Evolutionary conservation across 2,797 vertebrate species (phyloP), one percentile per base, ranked within the genome.

Genomic region (Helostoma temminkii): DNA sequence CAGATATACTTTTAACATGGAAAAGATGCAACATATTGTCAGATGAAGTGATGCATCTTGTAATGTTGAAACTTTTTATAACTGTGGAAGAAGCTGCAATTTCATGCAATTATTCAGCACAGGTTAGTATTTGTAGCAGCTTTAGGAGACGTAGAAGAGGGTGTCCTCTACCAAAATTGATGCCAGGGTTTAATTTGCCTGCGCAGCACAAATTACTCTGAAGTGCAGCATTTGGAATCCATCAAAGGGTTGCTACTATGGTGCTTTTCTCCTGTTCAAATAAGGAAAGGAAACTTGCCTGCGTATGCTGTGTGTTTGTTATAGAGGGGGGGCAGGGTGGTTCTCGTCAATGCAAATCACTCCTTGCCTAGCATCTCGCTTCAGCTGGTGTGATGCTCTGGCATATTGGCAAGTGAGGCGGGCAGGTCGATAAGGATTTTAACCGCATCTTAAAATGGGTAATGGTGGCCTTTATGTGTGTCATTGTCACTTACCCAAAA

Each of bases 401-500:
- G 84, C 75, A 79, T 88, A 91, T 92, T 92, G 90, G 89, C 91
- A 91, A 91, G 75, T 85, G 89, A 86, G 81, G 82, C 83, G 43
- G 87, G 73, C 30, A n/a, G 90, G 87, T 93, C 91, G 89, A 93
- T 92, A 82, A 86, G 85, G 90, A 92, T 91, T 93, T 92, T 90
- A 89, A 85, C 88, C 79, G 87, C 86, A 89, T 90, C 88, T 93
- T 91, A 93, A 93, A 93, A 88, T 57, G 81, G 85, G 86, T 92
- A 92, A 94, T 88, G 89, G 88, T 87, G 90, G 90, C 89, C 92
- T 93, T 93, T 91, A 91, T 92, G 90, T 87, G 88, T 92, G 92
- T 93, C 92, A 92, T 92, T 93, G 92, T 93, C 93, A 92, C 90
- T 93, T 91, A 93, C 87, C 91, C 80, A 91, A 89, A 93, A 92